phyloP scores from a whole-genome alignment of 1,140 invertebrate genomes.

The Heliconius hewitsoni region DNA sequence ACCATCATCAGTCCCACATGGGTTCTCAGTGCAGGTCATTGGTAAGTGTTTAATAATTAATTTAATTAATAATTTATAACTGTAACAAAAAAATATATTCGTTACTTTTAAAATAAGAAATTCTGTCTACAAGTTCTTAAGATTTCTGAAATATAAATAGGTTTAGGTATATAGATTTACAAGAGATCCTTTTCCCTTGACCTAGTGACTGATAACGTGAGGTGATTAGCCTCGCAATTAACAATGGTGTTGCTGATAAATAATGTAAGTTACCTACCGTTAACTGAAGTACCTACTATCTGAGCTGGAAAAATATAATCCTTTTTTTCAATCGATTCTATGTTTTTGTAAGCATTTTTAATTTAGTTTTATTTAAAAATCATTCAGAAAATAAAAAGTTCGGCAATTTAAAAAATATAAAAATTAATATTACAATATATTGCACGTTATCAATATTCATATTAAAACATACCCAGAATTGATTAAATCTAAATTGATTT shows the following conservation, averaged over 20 bases:
- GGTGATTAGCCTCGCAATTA: background rate
- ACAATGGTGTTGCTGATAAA: background rate
- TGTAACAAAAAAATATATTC: background rate
- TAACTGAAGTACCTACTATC: background rate
- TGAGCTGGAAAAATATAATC: background rate
- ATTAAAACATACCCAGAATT: background rate
- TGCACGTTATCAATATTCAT: background rate
- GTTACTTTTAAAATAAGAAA: background rate
- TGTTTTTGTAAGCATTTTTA: background rate
- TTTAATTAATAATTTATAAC: background rate
- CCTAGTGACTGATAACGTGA: background rate
- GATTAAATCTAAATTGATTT: slow-evolving; percentile 14
- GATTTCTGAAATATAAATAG: background rate
- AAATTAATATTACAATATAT: background rate
- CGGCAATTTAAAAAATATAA: background rate
- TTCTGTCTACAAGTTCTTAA: background rate
- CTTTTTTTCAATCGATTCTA: background rate
- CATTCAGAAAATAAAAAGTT: too few relatives aligned
- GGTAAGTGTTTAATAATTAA: slow-evolving; percentile 46
- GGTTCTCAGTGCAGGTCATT: slow-evolving; percentile 68
- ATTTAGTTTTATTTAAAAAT: too few relatives aligned
- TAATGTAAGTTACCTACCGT: background rate
- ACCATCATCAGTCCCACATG: slow-evolving; percentile 68
- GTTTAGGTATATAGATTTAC: too few relatives aligned
- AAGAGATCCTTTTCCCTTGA: background rate